Conservation (phyloP, 2,797 vertebrate species). For the Tapirus indicus region DNA sequence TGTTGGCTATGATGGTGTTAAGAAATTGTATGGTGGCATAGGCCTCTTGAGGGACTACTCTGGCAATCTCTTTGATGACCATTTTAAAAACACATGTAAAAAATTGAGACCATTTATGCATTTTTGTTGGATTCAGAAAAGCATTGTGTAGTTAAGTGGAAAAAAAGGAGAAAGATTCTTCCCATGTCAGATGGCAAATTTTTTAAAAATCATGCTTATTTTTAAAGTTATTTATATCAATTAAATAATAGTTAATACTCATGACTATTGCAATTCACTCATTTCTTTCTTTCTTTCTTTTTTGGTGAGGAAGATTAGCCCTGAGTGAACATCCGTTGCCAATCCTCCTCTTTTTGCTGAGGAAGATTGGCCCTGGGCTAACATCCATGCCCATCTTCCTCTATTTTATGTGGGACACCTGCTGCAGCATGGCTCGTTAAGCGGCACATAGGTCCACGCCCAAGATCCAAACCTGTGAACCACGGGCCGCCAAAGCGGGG, state of each 20-base stretch:
- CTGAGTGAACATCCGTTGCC: too few relatives aligned
- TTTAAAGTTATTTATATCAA: slow-evolving; percentile 31
- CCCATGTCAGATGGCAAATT: background rate
- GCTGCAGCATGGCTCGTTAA: too few relatives aligned
- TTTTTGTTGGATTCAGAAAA: slow-evolving; percentile 50
- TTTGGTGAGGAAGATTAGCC: too few relatives aligned
- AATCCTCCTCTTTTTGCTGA: too few relatives aligned
- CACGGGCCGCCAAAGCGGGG: too few relatives aligned
- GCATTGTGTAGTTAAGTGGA: background rate
- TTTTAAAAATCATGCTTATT: slow-evolving; percentile 23
- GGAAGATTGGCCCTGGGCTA: too few relatives aligned
- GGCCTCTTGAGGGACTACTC: background rate
- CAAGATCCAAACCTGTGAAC: too few relatives aligned
- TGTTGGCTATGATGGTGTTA: background rate
- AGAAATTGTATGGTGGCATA: background rate
- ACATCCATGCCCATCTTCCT: too few relatives aligned
- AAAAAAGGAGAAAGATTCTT: background rate
- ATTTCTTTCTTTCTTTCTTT: slow-evolving; percentile 31
- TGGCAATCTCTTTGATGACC: background rate
- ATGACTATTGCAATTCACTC: background rate
- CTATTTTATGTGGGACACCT: too few relatives aligned
- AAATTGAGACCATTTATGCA: background rate
- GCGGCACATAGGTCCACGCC: too few relatives aligned
- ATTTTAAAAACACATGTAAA: background rate
- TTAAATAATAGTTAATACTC: slow-evolving; percentile 50